These are phyloP conservation scores for Sturnus vulgaris DNA, from an alignment of 2,113 vertebrate species.

Conservation along the genomic window DNA sequence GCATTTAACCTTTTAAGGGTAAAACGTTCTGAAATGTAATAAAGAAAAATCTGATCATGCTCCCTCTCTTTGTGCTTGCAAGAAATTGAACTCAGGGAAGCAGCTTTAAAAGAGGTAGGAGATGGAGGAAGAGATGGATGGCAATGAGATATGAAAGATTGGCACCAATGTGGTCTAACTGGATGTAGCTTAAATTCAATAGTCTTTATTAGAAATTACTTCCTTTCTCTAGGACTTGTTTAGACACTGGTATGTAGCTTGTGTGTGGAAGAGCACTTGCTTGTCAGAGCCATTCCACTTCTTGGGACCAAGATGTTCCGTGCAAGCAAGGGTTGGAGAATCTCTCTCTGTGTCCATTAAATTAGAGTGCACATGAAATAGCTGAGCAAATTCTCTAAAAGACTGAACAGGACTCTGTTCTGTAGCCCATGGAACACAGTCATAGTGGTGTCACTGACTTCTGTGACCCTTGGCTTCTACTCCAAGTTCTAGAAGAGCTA, in stretches of 20 bases:
- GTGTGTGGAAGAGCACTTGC: neutral
- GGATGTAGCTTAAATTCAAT: neutral
- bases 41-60: neutral
- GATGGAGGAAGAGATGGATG: neutral
- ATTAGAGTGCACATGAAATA: neutral
- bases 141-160: rapidly evolving
- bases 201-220: neutral
- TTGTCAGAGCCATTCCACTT: neutral
- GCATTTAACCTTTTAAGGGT: neutral
- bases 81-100: neutral
- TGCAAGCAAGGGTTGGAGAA: neutral
- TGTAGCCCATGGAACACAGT: neutral
- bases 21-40: neutral
- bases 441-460: neutral
- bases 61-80: neutral
- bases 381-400: neutral
- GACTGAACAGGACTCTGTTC: neutral
- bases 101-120: neutral
- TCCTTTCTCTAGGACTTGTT: neutral
- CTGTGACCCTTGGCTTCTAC: neutral
- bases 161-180: neutral
- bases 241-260: neutral
- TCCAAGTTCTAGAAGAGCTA: neutral
- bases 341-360: neutral
- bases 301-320: neutral